Base-by-base conservation (phyloP, 2,113 vertebrate genomes). In the Dromas ardeola region DNA sequence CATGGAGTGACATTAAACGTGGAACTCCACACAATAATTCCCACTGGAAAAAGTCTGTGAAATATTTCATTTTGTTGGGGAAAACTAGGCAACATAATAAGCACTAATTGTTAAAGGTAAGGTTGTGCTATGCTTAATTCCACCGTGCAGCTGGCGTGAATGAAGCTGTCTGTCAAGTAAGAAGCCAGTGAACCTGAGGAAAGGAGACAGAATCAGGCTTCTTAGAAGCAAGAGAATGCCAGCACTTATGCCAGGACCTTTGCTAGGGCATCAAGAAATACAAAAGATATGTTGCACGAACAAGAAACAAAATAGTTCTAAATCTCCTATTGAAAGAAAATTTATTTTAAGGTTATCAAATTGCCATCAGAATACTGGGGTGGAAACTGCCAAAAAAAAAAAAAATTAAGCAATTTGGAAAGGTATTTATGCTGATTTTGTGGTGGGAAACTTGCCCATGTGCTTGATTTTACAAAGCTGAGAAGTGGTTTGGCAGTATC, bases 401-500 rank as follows among this genome's bases (percentile, higher is more conserved):
- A 66, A 52, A 73, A 72, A 15, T 5, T 3, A 71, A 65, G 29
- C 32, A 7, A 49, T 52, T 65, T 85, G 59, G 34, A 88, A 71
- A 94, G 76, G 27, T 90, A 67, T 62, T 88, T 81, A 63, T 86
- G 83, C 71, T 93, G 71, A 93, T 89, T 97, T 95, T 95, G 59
- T 83, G 83, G 49, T 43, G 21, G 91, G 81, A 95, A 95, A 47
- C 26, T 81, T 95, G 78, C 52, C 76, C 20, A 2, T 74, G 23
- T 86, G 56, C 65, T 86, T 84, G 70, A 90, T 88, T 97, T 85
- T 87, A 93, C 63, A 88, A 96, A 88, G 66, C 87, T 95, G 81
- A 96, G 84, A 92, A 90, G 71, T 59, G 67, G 91, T 92, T 95
- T 97, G 87, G 69, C 71, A 87, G 87, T 91, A 92, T 81, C 63